phyloP scores from a whole-genome alignment of 2,113 vertebrate genomes.

The Ovis canadensis region DNA sequence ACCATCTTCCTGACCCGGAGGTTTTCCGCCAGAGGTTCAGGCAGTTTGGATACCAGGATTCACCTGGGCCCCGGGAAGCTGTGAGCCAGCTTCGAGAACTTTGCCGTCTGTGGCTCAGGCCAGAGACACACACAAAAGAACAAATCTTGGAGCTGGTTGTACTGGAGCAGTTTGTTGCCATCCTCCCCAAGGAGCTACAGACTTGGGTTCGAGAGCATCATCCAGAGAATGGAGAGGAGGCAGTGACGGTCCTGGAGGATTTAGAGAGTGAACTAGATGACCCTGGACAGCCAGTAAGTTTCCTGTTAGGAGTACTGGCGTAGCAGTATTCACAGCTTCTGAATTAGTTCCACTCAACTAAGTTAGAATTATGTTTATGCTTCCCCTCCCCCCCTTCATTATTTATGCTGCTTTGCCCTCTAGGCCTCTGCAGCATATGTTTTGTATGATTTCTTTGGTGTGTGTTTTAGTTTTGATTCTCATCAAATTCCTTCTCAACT shows the following conservation, averaged over 20 bases:
- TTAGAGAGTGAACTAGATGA: conserved; percentile 73
- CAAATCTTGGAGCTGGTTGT: conserved; percentile 75
- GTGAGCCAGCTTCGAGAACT: conserved; percentile 74
- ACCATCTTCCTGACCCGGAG: conserved; percentile 65
- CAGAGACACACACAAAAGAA: conserved; percentile 73
- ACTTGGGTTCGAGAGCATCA: conserved; percentile 75
- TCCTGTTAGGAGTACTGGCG: neutral
- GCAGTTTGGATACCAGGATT: conserved; percentile 75
- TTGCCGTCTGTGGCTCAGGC: conserved; percentile 74
- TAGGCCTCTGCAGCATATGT: neutral
- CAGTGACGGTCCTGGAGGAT: conserved; percentile 68
- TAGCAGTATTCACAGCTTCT: neutral
- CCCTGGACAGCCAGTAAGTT: conserved; percentile 69
- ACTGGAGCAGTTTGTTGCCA: conserved; percentile 76
- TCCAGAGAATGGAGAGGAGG: conserved; percentile 74
- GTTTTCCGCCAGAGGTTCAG: conserved; percentile 72
- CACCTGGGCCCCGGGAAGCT: conserved; percentile 71
- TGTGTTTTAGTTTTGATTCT: neutral
- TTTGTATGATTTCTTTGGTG: neutral
- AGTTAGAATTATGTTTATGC: neutral
- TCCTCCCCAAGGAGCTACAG: conserved; percentile 73
- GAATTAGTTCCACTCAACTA: neutral
- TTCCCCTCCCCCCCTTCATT: neutral
- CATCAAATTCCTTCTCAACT: neutral
- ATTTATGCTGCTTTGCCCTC: neutral